Evolutionary conservation across 2,888 invertebrate genomes (phyloP).

Genomic region (Hirtodrosophila trivittata): DNA sequence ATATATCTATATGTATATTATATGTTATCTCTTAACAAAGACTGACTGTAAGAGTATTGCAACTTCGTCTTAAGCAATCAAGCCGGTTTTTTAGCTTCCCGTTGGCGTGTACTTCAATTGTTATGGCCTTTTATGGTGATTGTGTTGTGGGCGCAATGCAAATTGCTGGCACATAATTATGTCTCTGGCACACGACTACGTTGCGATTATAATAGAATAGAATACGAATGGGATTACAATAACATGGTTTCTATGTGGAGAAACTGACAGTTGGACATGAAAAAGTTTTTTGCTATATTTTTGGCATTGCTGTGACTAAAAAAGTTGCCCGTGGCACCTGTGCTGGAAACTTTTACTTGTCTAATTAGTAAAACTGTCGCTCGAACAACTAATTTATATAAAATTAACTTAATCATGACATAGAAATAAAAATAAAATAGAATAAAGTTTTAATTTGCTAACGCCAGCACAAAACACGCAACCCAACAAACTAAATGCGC

Average conservation of each 20-base stretch:
- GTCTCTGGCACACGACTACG: slow-evolving; percentile 46
- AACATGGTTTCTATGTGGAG: slow-evolving; percentile 9
- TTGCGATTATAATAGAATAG: slow-evolving; percentile 39
- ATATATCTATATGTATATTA: too few relatives aligned
- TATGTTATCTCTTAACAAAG: too few relatives aligned
- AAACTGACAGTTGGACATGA: slow-evolving; percentile 12
- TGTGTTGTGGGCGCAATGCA: slow-evolving; percentile 69
- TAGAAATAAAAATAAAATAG: slow-evolving; percentile 35
- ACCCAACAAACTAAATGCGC: slow-evolving; percentile 13
- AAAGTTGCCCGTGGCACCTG: slow-evolving; percentile 27
- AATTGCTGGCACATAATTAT: slow-evolving; percentile 77
- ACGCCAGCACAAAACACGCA: slow-evolving; percentile 45
- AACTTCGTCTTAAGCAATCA: slow-evolving; percentile 7
- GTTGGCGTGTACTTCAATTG: slow-evolving; percentile 55
- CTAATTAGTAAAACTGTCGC: slow-evolving; percentile 64
- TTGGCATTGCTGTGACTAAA: slow-evolving; percentile 24
- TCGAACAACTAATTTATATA: slow-evolving; percentile 57
- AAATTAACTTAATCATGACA: slow-evolving; percentile 48
- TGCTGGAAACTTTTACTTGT: slow-evolving; percentile 51
- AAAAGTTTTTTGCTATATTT: slow-evolving; percentile 20
- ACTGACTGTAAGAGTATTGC: slow-evolving; percentile 35
- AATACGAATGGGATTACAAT: slow-evolving; percentile 47
- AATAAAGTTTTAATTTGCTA: slow-evolving; percentile 68
- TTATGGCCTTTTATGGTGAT: slow-evolving; percentile 64
- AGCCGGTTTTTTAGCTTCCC: background rate